Percentiles rank a stretch among this genome's conserved stretches.
These are phyloP conservation scores for Myzus persicae DNA, from an alignment of 1,140 invertebrate species.

Conservation along the genomic window DNA sequence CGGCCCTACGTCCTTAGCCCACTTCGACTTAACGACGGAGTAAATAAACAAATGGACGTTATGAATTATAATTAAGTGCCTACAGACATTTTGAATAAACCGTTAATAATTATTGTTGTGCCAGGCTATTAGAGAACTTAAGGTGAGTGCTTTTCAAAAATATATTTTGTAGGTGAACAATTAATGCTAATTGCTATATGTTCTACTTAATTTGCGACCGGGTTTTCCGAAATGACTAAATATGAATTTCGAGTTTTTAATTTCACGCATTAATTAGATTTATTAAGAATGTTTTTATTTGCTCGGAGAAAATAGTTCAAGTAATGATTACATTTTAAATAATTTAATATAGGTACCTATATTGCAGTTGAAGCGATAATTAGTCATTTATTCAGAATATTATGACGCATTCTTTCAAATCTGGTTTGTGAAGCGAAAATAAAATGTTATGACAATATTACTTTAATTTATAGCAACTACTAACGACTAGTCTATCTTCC, in stretches of 20 bases:
- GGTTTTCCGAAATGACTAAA: not conserved
- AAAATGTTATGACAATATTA: not conserved
- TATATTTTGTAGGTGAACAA: not conserved
- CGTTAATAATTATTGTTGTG: not conserved
- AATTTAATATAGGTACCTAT: not conserved
- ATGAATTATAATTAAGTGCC: not conserved
- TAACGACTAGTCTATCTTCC: not conserved
- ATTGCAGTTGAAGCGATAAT: not conserved
- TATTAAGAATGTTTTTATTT: not conserved
- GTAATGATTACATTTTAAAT: not conserved
- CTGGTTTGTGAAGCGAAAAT: not conserved
- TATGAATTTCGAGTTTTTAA: not conserved
- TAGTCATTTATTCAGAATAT: not conserved
- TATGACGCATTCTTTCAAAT: not conserved
- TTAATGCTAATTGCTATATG: not conserved
- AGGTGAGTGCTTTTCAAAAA: not conserved
- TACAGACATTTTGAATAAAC: not conserved
- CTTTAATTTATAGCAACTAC: not conserved
- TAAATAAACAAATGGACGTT: not conserved
- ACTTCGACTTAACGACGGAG: not conserved
- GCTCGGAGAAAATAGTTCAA: not conserved
- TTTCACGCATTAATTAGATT: not conserved
- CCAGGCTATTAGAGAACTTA: not conserved
- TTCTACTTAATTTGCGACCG: not conserved
- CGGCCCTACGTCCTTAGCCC: not conserved